These are phyloP conservation scores for Molothrus ater DNA, from an alignment of 2,797 vertebrate genomes.

Conservation along the genomic window DNA sequence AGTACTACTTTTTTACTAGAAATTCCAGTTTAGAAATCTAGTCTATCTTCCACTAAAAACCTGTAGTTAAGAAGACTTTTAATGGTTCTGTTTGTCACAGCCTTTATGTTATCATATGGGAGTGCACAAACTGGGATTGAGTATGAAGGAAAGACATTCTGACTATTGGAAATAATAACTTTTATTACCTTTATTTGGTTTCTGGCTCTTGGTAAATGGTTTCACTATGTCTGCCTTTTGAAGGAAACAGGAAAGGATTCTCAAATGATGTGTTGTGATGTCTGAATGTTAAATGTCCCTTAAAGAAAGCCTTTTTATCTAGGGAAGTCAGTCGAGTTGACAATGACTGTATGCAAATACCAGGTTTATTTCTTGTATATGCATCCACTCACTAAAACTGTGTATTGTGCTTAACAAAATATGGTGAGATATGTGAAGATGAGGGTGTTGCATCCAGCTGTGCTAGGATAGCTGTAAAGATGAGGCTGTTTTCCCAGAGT, in stretches of 20 bases:
- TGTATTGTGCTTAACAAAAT: not conserved
- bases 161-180: not conserved
- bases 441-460: not conserved
- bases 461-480: not conserved
- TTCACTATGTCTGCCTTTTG: not conserved
- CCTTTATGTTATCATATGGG: not conserved
- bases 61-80: not conserved
- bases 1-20: not conserved
- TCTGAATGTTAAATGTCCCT: not conserved
- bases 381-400: not conserved
- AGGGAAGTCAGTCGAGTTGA: not conserved
- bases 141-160: not conserved
- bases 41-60: not conserved
- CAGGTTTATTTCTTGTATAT: not conserved
- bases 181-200: not conserved
- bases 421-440: not conserved
- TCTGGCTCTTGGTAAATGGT: not conserved
- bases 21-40: not conserved
- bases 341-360: not conserved
- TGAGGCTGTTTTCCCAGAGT: not conserved
- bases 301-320: not conserved
- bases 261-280: not conserved
- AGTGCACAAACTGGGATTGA: not conserved
- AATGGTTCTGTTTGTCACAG: not conserved
- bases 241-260: not conserved